Evolutionary conservation across 2,113 vertebrate species (phyloP), one percentile per base, ranked within the genome.

Genomic region (Neoarius graeffei): DNA sequence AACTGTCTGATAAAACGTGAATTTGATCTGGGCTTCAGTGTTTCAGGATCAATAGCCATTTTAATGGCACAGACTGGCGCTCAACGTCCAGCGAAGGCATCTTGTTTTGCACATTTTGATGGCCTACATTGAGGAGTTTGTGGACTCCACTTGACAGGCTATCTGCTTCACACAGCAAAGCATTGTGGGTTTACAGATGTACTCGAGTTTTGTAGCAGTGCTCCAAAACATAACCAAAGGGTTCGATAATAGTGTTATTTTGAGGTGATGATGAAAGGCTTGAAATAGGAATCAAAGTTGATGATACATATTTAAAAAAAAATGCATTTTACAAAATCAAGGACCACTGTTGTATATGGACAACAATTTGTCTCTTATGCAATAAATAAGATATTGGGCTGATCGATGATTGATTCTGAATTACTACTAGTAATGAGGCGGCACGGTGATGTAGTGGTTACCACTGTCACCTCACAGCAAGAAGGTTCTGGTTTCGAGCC

Each of bases 21-120:
- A 74, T 74, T 50, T 66, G 74, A 30, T 77, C 64, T 42, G 81
- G 64, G 67, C 62, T 74, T 83, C 60, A 57, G 86, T 77, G 42
- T 20, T 80, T 81, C 73, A 82, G 88, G 87, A 90, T 92, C 90
- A 89, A 88, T 89, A 90, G 88, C 64, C 86, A 89, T 85, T 85
- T 90, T 89, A 89, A 73, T 77, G 66, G 42, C 77, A 81, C 79
- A 76, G 71, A 82, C 52, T 30, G 84, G 7, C 14, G 69, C 3
- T 10, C 23, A 14, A 13, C 23, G 9, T 85, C 57, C 69, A 85
- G 87, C 56, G 62, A 71, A 60, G 80, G 73, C 35, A 64, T 69
- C 87, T 66, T 60, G 69, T 76, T 88, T 85, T 87, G 87, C 85
- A 82, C 67, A 87, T 80, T 76, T 84, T 85, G 88, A 86, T 20